These are phyloP conservation scores for Podotricha telesiphe DNA, from an alignment of 2,888 invertebrate genomes.

Conservation along the genomic window DNA sequence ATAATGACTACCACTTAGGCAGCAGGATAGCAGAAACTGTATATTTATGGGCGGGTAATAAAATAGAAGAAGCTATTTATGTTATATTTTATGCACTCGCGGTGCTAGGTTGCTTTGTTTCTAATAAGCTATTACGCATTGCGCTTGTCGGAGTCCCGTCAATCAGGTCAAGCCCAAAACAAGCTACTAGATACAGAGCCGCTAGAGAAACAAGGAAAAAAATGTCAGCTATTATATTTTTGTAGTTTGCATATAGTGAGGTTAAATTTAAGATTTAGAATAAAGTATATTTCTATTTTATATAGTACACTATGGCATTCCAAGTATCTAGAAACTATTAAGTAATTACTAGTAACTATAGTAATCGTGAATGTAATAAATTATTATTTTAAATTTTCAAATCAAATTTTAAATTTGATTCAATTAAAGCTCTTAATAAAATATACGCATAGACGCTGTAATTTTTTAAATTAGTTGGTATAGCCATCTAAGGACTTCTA, in stretches of 20 bases:
- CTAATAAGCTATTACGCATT: constrained; percentile 13
- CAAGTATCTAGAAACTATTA: background rate
- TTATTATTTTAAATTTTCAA: too few relatives aligned
- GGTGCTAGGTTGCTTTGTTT: background rate
- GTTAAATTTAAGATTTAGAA: background rate
- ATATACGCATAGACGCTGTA: background rate
- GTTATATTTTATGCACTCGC: background rate
- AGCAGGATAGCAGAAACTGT: too few relatives aligned
- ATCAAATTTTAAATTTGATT: too few relatives aligned
- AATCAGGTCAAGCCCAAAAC: constrained; percentile 20
- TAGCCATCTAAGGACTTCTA: background rate
- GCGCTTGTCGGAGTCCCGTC: background rate
- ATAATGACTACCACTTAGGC: background rate
- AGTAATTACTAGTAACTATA: background rate
- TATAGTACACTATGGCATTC: too few relatives aligned
- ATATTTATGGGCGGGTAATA: background rate
- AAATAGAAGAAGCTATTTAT: background rate
- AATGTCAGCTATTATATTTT: background rate
- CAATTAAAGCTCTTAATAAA: background rate
- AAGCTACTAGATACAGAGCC: constrained; percentile 3
- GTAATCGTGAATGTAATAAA: background rate
- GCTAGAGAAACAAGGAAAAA: background rate
- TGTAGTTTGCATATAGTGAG: background rate
- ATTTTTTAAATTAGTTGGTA: background rate
- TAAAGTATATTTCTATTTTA: background rate